phyloP scores from a whole-genome alignment of 2,888 invertebrate species.

The Cenopis cana region DNA sequence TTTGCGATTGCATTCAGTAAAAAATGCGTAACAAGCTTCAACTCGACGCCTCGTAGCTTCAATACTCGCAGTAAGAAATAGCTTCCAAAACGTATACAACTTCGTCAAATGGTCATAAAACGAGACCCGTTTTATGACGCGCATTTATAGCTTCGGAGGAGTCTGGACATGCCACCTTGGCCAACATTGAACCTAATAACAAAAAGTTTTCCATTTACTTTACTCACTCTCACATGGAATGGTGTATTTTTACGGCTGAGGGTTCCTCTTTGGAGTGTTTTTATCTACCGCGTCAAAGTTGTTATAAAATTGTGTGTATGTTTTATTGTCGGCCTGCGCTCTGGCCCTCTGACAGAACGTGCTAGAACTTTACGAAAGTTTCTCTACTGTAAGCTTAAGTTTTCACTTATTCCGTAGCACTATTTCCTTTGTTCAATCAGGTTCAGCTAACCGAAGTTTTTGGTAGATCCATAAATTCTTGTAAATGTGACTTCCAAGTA shows the following conservation, averaged over 20 bases:
- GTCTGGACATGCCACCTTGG: conserved; percentile 70
- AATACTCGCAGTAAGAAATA: conserved; percentile 70
- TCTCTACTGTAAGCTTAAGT: not conserved
- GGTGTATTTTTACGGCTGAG: conserved; percentile 23
- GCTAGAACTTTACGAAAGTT: not conserved
- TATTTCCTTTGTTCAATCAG: not conserved
- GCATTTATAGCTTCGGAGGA: conserved; percentile 80
- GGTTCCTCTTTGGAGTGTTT: conserved; percentile 2
- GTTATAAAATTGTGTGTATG: conserved; percentile 8
- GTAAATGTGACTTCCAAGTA: not conserved
- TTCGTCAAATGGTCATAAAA: conserved; percentile 84
- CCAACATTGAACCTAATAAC: conserved; percentile 53
- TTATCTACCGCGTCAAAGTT: conserved; percentile 12
- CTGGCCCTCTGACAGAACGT: not conserved
- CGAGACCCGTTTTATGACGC: conserved; percentile 81
- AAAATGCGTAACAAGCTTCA: conserved; percentile 23
- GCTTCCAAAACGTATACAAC: conserved; percentile 81
- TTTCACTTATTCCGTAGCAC: not conserved
- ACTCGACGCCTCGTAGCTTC: conserved; percentile 13
- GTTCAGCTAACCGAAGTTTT: not conserved
- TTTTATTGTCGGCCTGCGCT: not conserved
- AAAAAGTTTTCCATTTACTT: conserved; percentile 48
- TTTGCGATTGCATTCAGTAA: not conserved
- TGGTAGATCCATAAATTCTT: not conserved
- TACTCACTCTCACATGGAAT: conserved; percentile 20